Percentiles rank a stretch among this genome's conserved stretches.
Conservation (phyloP, 1,140 invertebrate genomes). For the Trypoxylus dichotomus region DNA sequence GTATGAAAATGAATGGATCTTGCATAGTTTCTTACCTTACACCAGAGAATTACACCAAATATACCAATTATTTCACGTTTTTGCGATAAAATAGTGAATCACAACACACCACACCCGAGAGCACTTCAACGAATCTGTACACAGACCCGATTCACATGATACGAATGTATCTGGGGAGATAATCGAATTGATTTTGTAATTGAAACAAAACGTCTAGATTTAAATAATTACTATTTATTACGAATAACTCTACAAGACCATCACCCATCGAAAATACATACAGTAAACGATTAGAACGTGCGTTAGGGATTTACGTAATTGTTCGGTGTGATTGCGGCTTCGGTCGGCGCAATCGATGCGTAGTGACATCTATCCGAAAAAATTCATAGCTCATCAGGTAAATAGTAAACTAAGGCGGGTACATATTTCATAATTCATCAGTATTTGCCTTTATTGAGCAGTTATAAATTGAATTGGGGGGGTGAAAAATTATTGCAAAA, state of each 20-base stretch:
- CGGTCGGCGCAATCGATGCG: not conserved
- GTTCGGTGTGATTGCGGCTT: constrained; percentile 10
- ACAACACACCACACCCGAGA: constrained; percentile 41
- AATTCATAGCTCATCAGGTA: not conserved
- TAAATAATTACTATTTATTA: constrained; percentile 23
- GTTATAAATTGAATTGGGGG: not conserved
- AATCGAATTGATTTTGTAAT: not conserved
- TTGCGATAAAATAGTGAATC: constrained; percentile 20
- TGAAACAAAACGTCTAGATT: not conserved
- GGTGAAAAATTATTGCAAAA: not conserved
- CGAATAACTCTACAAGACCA: not conserved
- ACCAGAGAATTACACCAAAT: constrained; percentile 23
- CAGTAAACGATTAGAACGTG: not conserved
- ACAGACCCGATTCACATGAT: not conserved
- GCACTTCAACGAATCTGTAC: not conserved
- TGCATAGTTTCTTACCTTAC: constrained; percentile 9
- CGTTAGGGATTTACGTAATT: not conserved
- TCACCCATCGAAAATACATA: not conserved
- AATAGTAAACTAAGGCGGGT: not conserved
- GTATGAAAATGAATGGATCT: not conserved
- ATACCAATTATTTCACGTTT: not conserved
- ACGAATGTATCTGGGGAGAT: not conserved
- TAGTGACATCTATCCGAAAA: not conserved
- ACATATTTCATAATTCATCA: not conserved
- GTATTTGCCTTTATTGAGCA: not conserved